Base-by-base conservation (phyloP, 2,797 vertebrate species). In the Leuciscus waleckii region DNA sequence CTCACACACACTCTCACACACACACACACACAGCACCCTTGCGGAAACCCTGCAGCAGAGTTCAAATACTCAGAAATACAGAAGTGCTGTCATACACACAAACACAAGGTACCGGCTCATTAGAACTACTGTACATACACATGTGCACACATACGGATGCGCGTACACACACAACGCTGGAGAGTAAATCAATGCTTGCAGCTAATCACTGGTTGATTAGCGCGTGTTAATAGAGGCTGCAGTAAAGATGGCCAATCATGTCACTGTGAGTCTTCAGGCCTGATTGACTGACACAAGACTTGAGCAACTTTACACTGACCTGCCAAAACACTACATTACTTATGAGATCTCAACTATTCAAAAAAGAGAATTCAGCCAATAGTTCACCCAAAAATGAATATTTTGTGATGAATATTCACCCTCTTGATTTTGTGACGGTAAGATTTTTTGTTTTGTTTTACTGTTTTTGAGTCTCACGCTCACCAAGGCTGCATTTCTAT, bases 171-270 rank as follows among this genome's bases (percentile, higher is more conserved):
- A 76, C 23, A 39, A 10, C 9, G 7, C 83, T 85, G 19, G 14
- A 67, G 29, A 65, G 69, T 35, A 79, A 74, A 92, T 92, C 92
- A 89, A 91, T 93, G 87, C 79, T 11, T 87, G 83, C 61, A 17
- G 46, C 79, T 78, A 63, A 89, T 90, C 82, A 91, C 81, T 56
- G 68, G 83, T 65, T 90, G 85, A 91, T 92, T 92, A 88, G 46
- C 86, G 67, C 63, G 85, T 84, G 88, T 89, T 92, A 85, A 58
- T 29, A 65, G 75, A 14, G 58, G 14, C n/a, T 67, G 54, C 56
- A 41, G 73, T 35, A 26, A 51, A 49, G 39, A 46, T n/a, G 65
- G 63, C 9, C 68, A 56, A 61, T 61, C 61, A 56, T 69, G 80
- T 71, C 67, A 70, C 17, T 1, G 16, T n/a, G 35, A 84, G 65